Base-by-base conservation (phyloP, 2,888 invertebrate genomes). In the Caenorhabditis sp. region DNA sequence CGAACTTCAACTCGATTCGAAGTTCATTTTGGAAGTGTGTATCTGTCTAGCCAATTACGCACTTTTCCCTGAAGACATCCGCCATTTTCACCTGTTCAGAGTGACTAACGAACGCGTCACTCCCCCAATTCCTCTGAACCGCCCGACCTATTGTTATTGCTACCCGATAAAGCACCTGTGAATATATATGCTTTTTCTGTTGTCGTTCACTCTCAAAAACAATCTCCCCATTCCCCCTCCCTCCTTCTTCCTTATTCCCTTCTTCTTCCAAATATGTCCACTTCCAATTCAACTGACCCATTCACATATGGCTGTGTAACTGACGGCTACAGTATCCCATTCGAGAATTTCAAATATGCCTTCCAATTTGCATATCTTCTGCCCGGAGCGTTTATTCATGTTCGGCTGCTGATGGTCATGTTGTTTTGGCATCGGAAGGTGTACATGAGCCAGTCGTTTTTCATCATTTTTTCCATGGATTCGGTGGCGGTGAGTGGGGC, bases 391-490 rank as follows among this genome's bases (percentile, higher is more conserved):
- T 0, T 72, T 9, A 35, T 80, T 11, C 61, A 80, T 22, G 0
- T 62, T 15, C 32, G 61, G 5, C 68, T 80, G 13, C 32, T 80
- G 0, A 22, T 20, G 3, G 56, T 74, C 37, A 40, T 80, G 28
- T 5, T 61, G 5, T 56, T 68, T 22, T 32, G 22, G 8, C 61
- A 68, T 51, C 35, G 62, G 20, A 60, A 60, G 50, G n/a, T 72
- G 18, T 80, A 80, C 28, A 68, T 61, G 62, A 37, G n/a, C 58
- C 72, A 80, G 26, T 68, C 72, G 15, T 80, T 80, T 74, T 74
- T 68, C 40, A 44, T 72, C 6, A 53, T 74, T 13, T 80, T 61
- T 18, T 50, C 72, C 2, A 51, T 80, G 47, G 80, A 80, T 64
- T 72, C 62, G 15, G 55, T 80, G 37, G 60, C 61, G 58, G 71